Conservation (phyloP, 53 echinoderm and acorn worm species). For the Holothuria leucospilota region DNA sequence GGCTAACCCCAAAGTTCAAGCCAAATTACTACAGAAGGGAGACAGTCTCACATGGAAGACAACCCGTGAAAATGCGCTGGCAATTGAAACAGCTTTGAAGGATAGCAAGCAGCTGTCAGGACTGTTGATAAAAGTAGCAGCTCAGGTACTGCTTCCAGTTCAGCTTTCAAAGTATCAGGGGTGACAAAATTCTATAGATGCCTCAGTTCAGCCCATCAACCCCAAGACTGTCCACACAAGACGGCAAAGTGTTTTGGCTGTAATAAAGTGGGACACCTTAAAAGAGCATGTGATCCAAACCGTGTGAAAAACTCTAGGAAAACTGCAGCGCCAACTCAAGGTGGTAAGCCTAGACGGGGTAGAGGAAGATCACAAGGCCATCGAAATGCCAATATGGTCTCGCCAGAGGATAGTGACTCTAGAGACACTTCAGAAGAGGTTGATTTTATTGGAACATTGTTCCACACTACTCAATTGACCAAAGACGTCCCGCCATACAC, state of each 20-base stretch:
- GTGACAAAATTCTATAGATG: background rate
- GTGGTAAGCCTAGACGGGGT: background rate
- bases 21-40: constrained; percentile 47
- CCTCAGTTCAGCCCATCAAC: background rate
- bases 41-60: constrained; percentile 55
- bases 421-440: background rate
- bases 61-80: constrained; percentile 53
- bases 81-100: constrained; percentile 51
- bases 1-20: constrained; percentile 19
- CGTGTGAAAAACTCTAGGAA: background rate
- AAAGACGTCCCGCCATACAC: background rate
- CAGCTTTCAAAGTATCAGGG: background rate
- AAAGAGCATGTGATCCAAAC: constrained; percentile 16
- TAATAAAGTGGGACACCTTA: constrained; percentile 60
- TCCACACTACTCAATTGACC: background rate
- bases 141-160: background rate
- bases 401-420: no score
- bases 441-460: constrained; percentile 1
- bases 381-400: background rate
- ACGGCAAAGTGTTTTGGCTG: constrained; percentile 50
- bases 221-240: constrained; percentile 35
- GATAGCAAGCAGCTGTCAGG: background rate
- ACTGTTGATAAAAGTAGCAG: background rate
- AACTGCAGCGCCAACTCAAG: background rate
- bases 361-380: background rate